Base-by-base conservation (phyloP, 2,113 vertebrate species). In the Laticauda laticaudata region DNA sequence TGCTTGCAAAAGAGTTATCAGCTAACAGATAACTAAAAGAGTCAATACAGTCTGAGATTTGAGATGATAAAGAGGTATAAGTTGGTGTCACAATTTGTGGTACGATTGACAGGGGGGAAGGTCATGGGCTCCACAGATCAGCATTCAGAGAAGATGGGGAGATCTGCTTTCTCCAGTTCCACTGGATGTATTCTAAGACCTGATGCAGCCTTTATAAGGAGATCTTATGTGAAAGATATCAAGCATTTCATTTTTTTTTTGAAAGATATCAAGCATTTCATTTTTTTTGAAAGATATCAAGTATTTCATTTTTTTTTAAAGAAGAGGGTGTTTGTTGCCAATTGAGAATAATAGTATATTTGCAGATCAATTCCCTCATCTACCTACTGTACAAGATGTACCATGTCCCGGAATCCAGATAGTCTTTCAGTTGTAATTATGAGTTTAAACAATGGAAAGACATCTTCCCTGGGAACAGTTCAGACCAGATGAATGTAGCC, bases 401-500 rank as follows among this genome's bases (percentile, higher is more conserved):
- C 24, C 29, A 91, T 90, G 94, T 61, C 24, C 91, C 69, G 86
- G 34, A 94, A 85, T 7, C 64, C 86, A 45, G 53, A 64, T 69
- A 64, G 24, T 86, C 23, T 92, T 61, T 29, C 51, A 18, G 15
- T 0, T 51, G 4, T 21, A 93, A 93, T 6, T n/a, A 51, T 54
- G 18, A 94, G 6, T 24, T 94, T 91, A 69, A 93, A 94, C n/a
- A 26, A 14, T 87, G 91, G 88, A 90, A 75, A 93, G 55, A 90
- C 55, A 93, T 93, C n/a, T 69, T 43, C 53, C 34, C n/a, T 91
- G 89, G 39, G 8, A 96, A 14, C 0, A 75, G 94, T 90, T 1
- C 23, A 43, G 55, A 93, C 10, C 2, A 34, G 64, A 96, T 95
- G 86, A 94, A 92, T 69, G 93, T 95, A 97, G 89, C 89, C n/a